These are phyloP conservation scores for Salvelinus namaycush DNA, from an alignment of 2,113 vertebrate genomes.

Conservation along the genomic window DNA sequence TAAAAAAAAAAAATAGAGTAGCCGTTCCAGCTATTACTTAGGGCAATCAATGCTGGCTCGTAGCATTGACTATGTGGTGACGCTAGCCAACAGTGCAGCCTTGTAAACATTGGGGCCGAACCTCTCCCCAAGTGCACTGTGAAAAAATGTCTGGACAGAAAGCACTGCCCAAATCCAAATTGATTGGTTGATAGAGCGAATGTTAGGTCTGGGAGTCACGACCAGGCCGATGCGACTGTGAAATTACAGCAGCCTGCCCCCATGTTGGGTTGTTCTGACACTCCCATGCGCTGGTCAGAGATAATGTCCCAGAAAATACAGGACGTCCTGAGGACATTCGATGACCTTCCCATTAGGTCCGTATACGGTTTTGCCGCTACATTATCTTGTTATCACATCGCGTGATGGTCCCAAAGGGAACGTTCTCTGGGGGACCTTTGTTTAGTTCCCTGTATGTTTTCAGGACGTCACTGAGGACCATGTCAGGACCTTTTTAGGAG, in stretches of 20 bases:
- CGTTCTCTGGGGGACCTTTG: too few relatives aligned
- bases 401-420: too few relatives aligned
- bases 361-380: too few relatives aligned
- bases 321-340: too few relatives aligned
- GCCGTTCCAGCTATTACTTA: neutral
- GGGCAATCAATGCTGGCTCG: neutral
- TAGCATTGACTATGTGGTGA: neutral
- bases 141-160: neutral
- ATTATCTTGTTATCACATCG: too few relatives aligned
- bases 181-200: conserved; percentile 17
- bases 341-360: too few relatives aligned
- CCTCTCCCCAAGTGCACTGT: neutral
- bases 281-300: conserved; percentile 1
- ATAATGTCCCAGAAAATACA: neutral
- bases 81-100: conserved; percentile 1
- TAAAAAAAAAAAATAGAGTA: neutral
- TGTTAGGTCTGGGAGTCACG: conserved; percentile 12
- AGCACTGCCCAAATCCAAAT: conserved; percentile 21
- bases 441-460: too few relatives aligned
- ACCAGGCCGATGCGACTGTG: conserved; percentile 19
- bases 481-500: too few relatives aligned
- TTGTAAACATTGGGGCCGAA: conserved; percentile 10
- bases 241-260: conserved; percentile 8
- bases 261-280: neutral
- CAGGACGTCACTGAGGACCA: too few relatives aligned